Base-by-base conservation (phyloP, 2,113 vertebrate genomes). In the Caretta caretta region DNA sequence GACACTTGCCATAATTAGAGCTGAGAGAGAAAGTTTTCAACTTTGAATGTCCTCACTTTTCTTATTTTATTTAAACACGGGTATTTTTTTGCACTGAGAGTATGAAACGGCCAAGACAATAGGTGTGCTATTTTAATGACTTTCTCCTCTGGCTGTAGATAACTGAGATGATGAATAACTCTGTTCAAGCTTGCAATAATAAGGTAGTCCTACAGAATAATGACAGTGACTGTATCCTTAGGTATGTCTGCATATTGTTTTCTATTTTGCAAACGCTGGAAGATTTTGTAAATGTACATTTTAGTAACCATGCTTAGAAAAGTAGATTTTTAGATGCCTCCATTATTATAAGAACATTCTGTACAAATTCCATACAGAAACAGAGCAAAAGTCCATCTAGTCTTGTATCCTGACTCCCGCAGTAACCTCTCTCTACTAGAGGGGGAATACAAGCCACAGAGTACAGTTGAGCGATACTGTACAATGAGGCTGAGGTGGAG, bases 141-240 rank as follows among this genome's bases (percentile, higher is more conserved):
- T 93, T 84, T 83, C 80, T 50, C 48, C 50, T 87, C 4, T 69
- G 90, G 81, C 79, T 94, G 82, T 65, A 89, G 86, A 50, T 12
- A 78, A 16, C 31, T 78, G 90, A 93, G 54, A 86, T 87, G 82
- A 20, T 90, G 84, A 88, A 94, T 92, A 92, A 49, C 38, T 90
- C 16, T 14, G 22, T 86, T 94, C 6, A 62, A 84, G 53, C 62
- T 94, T 83, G 79, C 57, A 91, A 65, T 59, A 14, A 6, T 76
- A 80, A 90, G 84, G 69, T 76, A 46, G 25, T 86, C 48, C 22
- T 31, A 35, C 31, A 86, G 6, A 10, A 17, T 93, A 89, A 87
- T 90, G 65, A 65, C 0, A 88, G 75, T 42, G 27, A 72, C 46
- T 62, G 51, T 76, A 38, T 49, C 29, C 38, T 94, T 83, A 0